Evolutionary conservation across 2,888 invertebrate genomes (phyloP), one percentile per base, ranked within the genome.

Genomic region (Strigamia maritima): DNA sequence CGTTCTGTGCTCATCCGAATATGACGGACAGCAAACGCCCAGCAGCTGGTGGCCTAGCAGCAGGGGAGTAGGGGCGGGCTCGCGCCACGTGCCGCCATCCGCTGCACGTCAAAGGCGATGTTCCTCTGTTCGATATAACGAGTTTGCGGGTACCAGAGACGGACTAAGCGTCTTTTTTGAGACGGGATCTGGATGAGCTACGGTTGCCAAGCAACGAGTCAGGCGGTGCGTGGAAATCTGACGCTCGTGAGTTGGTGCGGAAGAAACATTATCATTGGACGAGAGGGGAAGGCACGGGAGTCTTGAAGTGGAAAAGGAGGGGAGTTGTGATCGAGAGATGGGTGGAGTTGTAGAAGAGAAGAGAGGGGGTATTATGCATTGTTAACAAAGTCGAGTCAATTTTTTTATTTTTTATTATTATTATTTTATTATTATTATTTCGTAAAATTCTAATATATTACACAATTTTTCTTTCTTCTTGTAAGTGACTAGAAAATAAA

Each of bases 221-320:
- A 22, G 65, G 8, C n/a, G 65, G 65, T 24, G 65, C 65, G 65
- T 24, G 19, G 65, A 65, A 65, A 65, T 65, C 65, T 65, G 65
- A 65, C 65, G 65, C 65, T 24, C 65, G 65, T 24, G 65, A n/a
- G 24, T 65, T 24, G 65, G 65, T 10, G 65, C 65, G 65, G 65
- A 65, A 65, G 65, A 24, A 65, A 65, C 65, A 65, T 65, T 65
- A 65, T 65, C 65, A 24, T 65, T n/a, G 65, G 65, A 40, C 40
- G 40, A 40, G 40, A 40, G 40, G 14, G 40, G 40, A 14, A 14
- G 14, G 14, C 8, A 14, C 8, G 40, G 40, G 14, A 10, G 40
- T 7, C 14, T 10, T 40, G 40, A 14, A 40, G 40, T 10, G 40
- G 40, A 40, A 14, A 40, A 40, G 14, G 14, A 40, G 14, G 40